These are phyloP conservation scores for Diglossa cyanea DNA, from an alignment of 2,797 vertebrate species.

Conservation along the genomic window DNA sequence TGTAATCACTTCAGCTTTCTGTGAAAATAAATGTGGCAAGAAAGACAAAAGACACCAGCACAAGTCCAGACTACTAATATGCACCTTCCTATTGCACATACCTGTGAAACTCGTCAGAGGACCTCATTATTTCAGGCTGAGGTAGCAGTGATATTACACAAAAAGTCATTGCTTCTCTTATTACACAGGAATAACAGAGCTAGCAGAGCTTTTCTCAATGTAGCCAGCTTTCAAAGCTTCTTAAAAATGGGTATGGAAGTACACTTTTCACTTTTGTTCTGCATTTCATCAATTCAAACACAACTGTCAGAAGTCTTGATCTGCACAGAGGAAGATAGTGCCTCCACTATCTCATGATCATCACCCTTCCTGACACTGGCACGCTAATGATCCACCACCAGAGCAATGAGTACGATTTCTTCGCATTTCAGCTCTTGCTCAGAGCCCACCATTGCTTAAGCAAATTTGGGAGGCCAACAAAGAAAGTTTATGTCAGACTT, in stretches of 20 bases:
- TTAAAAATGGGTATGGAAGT: neutral
- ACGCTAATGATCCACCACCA: neutral
- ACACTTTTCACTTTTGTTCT: neutral
- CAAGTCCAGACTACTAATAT: neutral
- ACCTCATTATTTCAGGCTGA: neutral
- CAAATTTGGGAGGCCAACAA: neutral
- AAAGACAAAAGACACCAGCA: neutral
- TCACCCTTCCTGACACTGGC: neutral
- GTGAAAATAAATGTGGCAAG: neutral
- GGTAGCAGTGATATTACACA: fast-evolving
- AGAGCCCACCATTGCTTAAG: fast-evolving
- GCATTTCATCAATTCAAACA: neutral
- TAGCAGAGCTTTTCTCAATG: neutral
- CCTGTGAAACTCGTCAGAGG: neutral
- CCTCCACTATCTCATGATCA: neutral
- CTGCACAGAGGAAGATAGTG: neutral
- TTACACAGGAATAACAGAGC: neutral
- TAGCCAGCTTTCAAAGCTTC: neutral
- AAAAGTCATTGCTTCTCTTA: neutral
- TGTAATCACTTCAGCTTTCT: neutral
- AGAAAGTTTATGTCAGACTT: neutral
- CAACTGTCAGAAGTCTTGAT: neutral
- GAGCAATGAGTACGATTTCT: fast-evolving
- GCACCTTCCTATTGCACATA: neutral
- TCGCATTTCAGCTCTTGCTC: neutral